Conservation (phyloP, 2,888 invertebrate genomes). For the Petrolisthes cinctipes region DNA sequence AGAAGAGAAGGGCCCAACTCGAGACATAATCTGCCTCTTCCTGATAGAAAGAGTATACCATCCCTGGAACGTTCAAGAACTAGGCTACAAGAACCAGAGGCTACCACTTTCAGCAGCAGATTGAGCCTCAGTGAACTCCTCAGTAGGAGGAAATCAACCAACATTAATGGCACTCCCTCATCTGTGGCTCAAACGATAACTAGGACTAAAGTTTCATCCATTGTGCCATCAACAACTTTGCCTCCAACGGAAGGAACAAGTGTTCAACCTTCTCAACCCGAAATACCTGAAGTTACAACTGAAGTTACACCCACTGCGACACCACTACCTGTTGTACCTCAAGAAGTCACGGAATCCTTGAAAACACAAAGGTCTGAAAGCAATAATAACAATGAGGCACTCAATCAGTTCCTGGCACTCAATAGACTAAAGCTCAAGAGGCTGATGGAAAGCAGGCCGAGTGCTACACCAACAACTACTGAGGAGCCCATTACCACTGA, state of each 20-base stretch:
- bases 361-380: background rate
- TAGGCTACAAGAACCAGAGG: background rate
- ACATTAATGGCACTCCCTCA: background rate
- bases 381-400: constrained; percentile 2
- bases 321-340: background rate
- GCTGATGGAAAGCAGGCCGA: constrained; percentile 2
- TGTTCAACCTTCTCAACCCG: background rate
- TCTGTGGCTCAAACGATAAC: background rate
- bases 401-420: constrained; percentile 34
- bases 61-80: background rate
- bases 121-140: constrained; percentile 35
- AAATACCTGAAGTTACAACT: background rate
- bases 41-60: background rate
- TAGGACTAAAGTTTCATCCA: background rate
- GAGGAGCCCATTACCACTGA: constrained; percentile 4
- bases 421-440: constrained; percentile 19
- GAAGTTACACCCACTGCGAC: background rate
- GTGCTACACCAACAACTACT: background rate
- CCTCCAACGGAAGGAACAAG: background rate
- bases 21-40: background rate
- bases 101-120: constrained; percentile 11
- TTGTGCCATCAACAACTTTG: background rate
- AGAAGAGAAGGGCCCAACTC: background rate
- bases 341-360: background rate
- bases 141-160: constrained; percentile 7